phyloP scores from a whole-genome alignment of 2,797 vertebrate genomes.

The Nannoperca australis region DNA sequence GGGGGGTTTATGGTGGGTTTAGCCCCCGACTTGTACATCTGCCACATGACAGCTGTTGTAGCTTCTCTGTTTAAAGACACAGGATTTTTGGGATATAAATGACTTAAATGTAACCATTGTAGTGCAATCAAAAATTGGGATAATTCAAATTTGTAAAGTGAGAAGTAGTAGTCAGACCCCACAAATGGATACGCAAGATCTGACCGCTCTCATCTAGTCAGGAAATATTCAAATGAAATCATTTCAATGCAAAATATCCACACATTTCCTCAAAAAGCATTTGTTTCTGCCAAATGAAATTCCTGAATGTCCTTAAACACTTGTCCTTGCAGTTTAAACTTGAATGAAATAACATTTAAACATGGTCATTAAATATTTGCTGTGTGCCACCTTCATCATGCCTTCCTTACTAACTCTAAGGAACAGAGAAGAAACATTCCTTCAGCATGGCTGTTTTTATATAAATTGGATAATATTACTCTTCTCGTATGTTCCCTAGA shows the following conservation, averaged over 20 bases:
- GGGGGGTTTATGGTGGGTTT: slow-evolving; percentile 53
- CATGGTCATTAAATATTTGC: slow-evolving; percentile 3
- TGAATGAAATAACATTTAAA: neutral
- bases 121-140: neutral
- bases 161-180: neutral
- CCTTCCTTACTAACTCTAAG: slow-evolving; percentile 1
- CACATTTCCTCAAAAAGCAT: neutral
- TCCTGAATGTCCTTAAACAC: neutral
- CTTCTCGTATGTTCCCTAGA: slow-evolving; percentile 54
- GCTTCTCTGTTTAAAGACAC: slow-evolving; percentile 38
- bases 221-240: neutral
- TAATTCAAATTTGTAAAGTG: neutral
- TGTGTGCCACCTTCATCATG: neutral
- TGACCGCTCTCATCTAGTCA: neutral
- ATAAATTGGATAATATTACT: slow-evolving; percentile 46
- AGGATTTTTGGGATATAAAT: slow-evolving; percentile 20
- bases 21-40: slow-evolving; percentile 49
- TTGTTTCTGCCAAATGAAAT: neutral
- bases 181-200: neutral
- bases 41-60: slow-evolving; percentile 48
- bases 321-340: neutral
- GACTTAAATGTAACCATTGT: slow-evolving; percentile 15
- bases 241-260: neutral
- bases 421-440: slow-evolving; percentile 28
- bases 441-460: slow-evolving; percentile 49